Percentiles rank a stretch among this genome's conserved stretches.
phyloP scores from a whole-genome alignment of 2,888 invertebrate genomes.

The Lampropteryx suffumata region DNA sequence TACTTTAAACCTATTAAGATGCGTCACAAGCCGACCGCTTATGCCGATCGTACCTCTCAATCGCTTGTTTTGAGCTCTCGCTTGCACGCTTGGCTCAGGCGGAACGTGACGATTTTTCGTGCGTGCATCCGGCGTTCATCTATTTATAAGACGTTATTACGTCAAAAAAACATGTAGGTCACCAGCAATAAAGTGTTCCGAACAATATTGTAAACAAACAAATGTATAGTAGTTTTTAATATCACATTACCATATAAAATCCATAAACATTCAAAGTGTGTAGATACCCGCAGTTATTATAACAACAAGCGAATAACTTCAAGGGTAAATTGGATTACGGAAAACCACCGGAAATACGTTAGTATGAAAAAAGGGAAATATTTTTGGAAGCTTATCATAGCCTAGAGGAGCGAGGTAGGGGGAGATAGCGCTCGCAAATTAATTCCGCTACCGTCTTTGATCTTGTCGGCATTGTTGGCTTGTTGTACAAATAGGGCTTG shows the following conservation, averaged over 20 bases:
- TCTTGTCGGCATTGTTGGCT: constrained; percentile 68
- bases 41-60: no score
- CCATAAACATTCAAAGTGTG: neutral
- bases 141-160: no score
- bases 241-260: neutral
- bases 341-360: constrained; percentile 39
- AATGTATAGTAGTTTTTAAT: neutral
- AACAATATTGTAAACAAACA: neutral
- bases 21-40: no score
- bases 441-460: constrained; percentile 73
- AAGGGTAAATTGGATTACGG: constrained; percentile 34
- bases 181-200: neutral
- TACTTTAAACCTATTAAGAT: no score
- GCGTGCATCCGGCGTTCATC: no score
- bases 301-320: constrained; percentile 24
- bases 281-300: constrained; percentile 4
- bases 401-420: constrained; percentile 43
- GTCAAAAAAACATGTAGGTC: no score
- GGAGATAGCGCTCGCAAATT: constrained; percentile 69
- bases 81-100: no score
- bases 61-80: no score
- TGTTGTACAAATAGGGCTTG: constrained; percentile 65
- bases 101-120: no score
- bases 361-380: constrained; percentile 49
- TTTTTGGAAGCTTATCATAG: constrained; percentile 54